Conservation (phyloP, 2,888 invertebrate species). For the Lobophora halterata region DNA sequence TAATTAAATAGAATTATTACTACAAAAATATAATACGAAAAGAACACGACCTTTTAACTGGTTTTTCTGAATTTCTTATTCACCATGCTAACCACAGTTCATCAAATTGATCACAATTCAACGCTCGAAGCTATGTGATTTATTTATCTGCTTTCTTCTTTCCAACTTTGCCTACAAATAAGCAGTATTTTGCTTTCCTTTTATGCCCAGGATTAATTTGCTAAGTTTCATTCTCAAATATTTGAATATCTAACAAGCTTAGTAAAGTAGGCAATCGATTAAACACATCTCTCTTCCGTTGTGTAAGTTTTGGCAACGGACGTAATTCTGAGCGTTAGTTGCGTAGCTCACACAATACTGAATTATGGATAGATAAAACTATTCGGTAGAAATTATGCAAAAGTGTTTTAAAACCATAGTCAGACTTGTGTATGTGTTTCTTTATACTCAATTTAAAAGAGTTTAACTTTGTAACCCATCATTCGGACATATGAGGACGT, state of each 20-base stretch:
- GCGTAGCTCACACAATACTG: too few relatives aligned
- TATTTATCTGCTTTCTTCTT: conserved; percentile 42
- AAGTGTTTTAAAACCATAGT: too few relatives aligned
- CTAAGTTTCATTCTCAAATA: conserved; percentile 19
- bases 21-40: too few relatives aligned
- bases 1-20: too few relatives aligned
- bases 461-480: too few relatives aligned
- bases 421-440: too few relatives aligned
- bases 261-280: conserved; percentile 18
- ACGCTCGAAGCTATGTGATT: conserved; percentile 35
- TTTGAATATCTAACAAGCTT: conserved; percentile 24
- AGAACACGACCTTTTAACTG: not conserved
- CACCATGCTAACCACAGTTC: conserved; percentile 4
- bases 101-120: conserved; percentile 36
- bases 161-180: conserved; percentile 31
- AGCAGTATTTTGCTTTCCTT: conserved; percentile 30
- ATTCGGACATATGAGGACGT: too few relatives aligned
- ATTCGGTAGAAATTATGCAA: too few relatives aligned
- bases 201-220: conserved; percentile 23
- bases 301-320: conserved; percentile 15
- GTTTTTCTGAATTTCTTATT: not conserved
- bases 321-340: too few relatives aligned
- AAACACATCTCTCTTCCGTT: conserved; percentile 17
- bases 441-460: too few relatives aligned
- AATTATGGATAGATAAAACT: too few relatives aligned